Conservation (phyloP, 2,113 vertebrate genomes). For the Calidris pygmaea region DNA sequence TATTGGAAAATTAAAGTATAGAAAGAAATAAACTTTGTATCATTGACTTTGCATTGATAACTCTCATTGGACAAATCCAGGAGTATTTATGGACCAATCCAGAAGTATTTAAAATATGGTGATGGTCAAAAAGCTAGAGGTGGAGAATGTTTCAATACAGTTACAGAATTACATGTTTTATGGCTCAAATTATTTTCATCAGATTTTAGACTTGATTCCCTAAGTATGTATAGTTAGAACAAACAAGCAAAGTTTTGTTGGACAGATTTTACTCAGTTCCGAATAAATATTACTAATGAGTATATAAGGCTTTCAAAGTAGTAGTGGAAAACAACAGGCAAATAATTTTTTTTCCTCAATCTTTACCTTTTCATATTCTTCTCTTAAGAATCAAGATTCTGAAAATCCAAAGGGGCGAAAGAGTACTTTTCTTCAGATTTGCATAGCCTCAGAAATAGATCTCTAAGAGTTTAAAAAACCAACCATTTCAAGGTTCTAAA, state of each 20-base stretch:
- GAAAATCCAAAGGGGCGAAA: neutral
- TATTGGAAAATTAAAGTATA: neutral
- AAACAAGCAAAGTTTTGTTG: neutral
- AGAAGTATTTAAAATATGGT: neutral
- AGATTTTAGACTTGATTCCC: neutral
- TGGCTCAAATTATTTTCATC: neutral
- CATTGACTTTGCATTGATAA: neutral
- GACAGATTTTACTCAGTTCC: neutral
- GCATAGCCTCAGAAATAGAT: neutral
- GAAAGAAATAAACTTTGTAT: neutral
- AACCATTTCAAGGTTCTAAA: neutral
- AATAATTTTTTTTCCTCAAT: neutral
- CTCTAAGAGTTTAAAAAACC: rapidly evolving
- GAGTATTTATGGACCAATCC: neutral
- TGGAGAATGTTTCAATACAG: neutral
- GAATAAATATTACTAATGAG: neutral
- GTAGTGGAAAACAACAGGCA: neutral
- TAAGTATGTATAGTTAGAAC: neutral
- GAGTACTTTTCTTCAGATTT: neutral
- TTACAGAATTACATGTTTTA: neutral
- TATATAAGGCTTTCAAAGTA: neutral
- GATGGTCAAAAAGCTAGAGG: neutral
- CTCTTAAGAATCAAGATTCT: neutral
- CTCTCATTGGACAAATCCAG: neutral
- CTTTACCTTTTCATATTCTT: neutral